Percentiles rank a stretch among this genome's conserved stretches.
phyloP scores from a whole-genome alignment of 2,797 vertebrate genomes.

The Tadarida brasiliensis region DNA sequence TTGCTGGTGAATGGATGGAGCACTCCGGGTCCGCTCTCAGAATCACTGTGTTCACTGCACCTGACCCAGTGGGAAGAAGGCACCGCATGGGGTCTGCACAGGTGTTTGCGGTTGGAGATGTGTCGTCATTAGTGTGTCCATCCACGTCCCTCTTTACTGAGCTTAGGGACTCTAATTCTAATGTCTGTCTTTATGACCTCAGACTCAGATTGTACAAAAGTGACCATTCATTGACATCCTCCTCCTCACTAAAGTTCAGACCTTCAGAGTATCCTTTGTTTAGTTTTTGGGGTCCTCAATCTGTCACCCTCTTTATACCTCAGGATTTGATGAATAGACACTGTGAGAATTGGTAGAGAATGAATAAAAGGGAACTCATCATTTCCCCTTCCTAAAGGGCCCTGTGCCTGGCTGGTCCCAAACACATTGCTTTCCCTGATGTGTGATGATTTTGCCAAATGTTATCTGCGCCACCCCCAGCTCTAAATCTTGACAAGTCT shows the following conservation, averaged over 20 bases:
- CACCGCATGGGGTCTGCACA: neutral
- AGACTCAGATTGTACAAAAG: neutral
- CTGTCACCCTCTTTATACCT: neutral
- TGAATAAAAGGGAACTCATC: neutral
- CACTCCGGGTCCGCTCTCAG: neutral
- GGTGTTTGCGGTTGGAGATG: neutral
- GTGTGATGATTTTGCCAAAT: neutral
- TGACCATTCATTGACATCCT: neutral
- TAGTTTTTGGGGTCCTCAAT: neutral
- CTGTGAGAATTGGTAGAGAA: neutral
- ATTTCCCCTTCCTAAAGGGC: neutral
- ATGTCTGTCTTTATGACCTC: neutral
- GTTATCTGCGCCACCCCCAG: neutral
- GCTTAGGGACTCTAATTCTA: neutral
- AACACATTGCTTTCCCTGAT: neutral
- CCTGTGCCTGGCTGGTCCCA: accelerated
- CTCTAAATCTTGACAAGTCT: neutral
- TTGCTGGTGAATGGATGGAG: neutral
- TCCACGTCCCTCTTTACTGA: neutral
- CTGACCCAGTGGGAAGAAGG: neutral
- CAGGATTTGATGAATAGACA: neutral
- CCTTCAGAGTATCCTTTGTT: neutral
- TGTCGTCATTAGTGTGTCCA: neutral
- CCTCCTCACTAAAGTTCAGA: neutral
- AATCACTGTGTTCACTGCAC: neutral